Evolutionary conservation across 1,140 invertebrate genomes (phyloP).

Genomic region (Drosophila mauritiana): DNA sequence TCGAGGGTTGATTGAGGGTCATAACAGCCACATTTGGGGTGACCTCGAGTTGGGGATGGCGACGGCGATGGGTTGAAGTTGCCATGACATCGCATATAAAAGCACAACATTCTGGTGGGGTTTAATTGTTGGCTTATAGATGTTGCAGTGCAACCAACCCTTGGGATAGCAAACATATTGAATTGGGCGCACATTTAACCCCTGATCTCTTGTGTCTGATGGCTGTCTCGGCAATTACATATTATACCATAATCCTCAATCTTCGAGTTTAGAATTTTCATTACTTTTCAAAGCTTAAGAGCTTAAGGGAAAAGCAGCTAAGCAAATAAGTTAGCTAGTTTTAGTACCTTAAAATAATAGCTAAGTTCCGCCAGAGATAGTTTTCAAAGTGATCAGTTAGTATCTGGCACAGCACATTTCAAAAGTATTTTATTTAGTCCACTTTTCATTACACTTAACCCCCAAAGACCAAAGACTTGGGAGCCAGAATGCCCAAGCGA

Average conservation of each 20-base stretch:
- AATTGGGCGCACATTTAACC: conserved; percentile 2
- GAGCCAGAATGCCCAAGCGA: not conserved
- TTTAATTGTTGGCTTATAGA: conserved; percentile 57
- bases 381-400: not conserved
- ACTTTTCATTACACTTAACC: conserved; percentile 1
- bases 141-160: conserved; percentile 27
- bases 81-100: conserved; percentile 61
- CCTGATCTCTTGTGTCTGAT: conserved; percentile 21
- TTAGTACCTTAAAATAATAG: no score
- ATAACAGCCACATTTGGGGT: conserved; percentile 40
- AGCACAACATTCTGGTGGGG: conserved; percentile 54
- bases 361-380: not conserved
- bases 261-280: not conserved
- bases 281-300: not conserved
- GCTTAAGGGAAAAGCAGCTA: no score
- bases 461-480: not conserved
- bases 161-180: conserved; percentile 24
- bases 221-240: conserved; percentile 23
- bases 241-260: conserved; percentile 1
- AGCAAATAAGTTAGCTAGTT: no score
- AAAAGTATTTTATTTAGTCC: not conserved
- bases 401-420: not conserved
- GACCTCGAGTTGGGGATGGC: not conserved
- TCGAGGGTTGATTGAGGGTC: conserved; percentile 64
- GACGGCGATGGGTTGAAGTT: conserved; percentile 29